Base-by-base conservation (phyloP, 2,113 vertebrate genomes). In the Crotalus horridus region DNA sequence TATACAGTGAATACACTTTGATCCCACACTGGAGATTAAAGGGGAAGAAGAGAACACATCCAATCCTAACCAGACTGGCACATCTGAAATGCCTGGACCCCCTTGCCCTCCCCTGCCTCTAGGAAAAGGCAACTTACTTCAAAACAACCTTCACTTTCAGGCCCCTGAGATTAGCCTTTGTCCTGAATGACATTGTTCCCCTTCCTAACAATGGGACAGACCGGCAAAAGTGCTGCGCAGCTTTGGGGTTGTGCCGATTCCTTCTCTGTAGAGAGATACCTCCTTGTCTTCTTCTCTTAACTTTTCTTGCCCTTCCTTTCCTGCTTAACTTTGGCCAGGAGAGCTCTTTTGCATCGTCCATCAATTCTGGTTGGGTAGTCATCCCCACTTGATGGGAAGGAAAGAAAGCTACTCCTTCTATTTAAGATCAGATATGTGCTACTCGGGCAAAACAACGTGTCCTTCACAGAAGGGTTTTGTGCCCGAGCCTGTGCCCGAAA, bases 321-420 rank as follows among this genome's bases (percentile, higher is more conserved):
- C 51, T 24, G 23, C 29, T 53, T 59, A n/a, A 8, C 43, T 90
- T 90, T 61, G 46, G 43, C 48, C 43, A 58, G 17, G 39, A 11
- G 55, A 89, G 33, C 15, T 39, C 54, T 6, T 58, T 86, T 51
- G 29, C 85, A 26, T 4, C 48, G 81, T 3, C 29, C 48, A 46
- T 94, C 95, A 92, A 96, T 17, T 89, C 95, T 94, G 0, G 95
- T 93, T 95, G 95, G 95, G 95, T 96, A 51, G 85, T 15, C 91
- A 93, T 92, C 93, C 46, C 29, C 56, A 88, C 81, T 92, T 43
- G 88, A 88, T 7, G 39, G 48, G 51, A 53, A 53, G 58, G n/a
- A 58, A 48, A 33, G 24, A 91, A 33, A 43, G 61, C 89, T 81
- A 88, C 51, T 46, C 10, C 26, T 48, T 23, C 33, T 69, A 55